Base-by-base conservation (phyloP, 1,140 invertebrate species). In the Tenebrio molitor region DNA sequence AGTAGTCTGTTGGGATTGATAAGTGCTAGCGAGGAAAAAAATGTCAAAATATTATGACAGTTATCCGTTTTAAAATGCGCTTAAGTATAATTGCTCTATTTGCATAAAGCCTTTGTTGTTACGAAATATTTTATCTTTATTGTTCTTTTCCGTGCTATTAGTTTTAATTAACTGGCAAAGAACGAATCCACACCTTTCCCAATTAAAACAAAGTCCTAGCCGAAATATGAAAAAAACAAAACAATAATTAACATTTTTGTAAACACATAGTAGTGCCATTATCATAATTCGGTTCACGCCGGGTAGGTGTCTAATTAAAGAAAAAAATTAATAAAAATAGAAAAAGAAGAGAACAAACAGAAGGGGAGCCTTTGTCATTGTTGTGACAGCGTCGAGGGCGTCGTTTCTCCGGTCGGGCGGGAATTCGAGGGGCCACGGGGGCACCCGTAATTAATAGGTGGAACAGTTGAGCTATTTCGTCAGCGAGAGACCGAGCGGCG, bases 401-500 rank as follows among this genome's bases (percentile, higher is more conserved):
- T 29, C 50, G 50, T 58, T 53, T 53, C 12, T 53, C 17, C 21
- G 1, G 16, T 19, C n/a, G 46, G 10, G 2, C n/a, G n/a, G 21
- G 46, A 16, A 46, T 46, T 46, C 15, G 12, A 17, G 21, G 50
- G 50, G 50, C 10, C n/a, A 12, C 44, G 10, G 21, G 21, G 21
- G n/a, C 19, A 15, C 14, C 23, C 23, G 23, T 58, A 65, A 65
- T 70, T 58, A 63, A 62, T 62, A 70, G 58, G 21, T 17, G 33
- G 50, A 69, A 58, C 39, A 53, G 67, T 69, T 58, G 50, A 70
- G 36, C 25, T 41, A 58, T 70, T 70, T 62, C 68, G 68, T 70
- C 68, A 70, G 68, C 46, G 17, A 53, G 50, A 58, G 50, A 58
- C 50, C 50, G 50, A 58, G 8, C 64, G 36, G 36, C 34, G 46